phyloP scores from a whole-genome alignment of 2,797 vertebrate species.

The Gadopsis bispinosus region DNA sequence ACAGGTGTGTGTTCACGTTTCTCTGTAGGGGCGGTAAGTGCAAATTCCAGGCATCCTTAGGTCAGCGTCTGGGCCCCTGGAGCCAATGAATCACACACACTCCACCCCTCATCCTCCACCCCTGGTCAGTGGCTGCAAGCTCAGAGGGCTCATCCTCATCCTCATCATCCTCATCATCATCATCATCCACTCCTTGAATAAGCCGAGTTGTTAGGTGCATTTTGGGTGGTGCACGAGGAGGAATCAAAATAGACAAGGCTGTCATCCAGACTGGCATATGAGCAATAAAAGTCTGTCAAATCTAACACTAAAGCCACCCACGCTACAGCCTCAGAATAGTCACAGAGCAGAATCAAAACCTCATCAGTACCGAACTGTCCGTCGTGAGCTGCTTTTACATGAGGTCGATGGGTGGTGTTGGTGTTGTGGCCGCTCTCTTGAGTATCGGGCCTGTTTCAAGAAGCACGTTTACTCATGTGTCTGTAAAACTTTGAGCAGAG shows the following conservation, averaged over 20 bases:
- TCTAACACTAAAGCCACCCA: background rate
- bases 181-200: background rate
- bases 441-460: background rate
- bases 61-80: background rate
- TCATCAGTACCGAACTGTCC: background rate
- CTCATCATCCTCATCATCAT: background rate
- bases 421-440: background rate
- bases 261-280: background rate
- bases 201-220: background rate
- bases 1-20: conserved; percentile 79
- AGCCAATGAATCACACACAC: background rate
- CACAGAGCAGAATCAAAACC: background rate
- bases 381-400: background rate
- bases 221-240: background rate
- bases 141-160: background rate
- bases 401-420: background rate
- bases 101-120: background rate
- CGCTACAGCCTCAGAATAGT: background rate
- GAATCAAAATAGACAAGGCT: background rate
- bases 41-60: background rate
- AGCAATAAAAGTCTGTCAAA: no score
- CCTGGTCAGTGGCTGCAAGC: background rate
- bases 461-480: background rate
- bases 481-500: background rate
- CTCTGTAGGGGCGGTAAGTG: background rate